Evolutionary conservation across 2,797 vertebrate genomes (phyloP), one percentile per base, ranked within the genome.

Genomic region (Aplochiton taeniatus): DNA sequence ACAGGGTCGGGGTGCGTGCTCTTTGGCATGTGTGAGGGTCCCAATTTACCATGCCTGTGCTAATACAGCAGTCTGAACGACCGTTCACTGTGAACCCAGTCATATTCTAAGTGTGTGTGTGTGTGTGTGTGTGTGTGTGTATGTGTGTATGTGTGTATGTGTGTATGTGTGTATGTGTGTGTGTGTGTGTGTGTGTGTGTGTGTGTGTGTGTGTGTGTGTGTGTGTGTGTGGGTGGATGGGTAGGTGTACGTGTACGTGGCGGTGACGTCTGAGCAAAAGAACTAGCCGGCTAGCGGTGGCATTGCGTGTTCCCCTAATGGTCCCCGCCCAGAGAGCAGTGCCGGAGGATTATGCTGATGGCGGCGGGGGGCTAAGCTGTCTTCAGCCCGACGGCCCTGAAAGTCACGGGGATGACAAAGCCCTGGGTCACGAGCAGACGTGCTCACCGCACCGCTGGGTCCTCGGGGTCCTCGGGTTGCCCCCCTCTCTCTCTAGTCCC

Each of bases 321-420:
- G 53, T 64, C 41, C 49, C 12, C 61, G 59, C 71, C 69, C 66
- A 57, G 77, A 45, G 69, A 68, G 45, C 69, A n/a, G 70, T 63
- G 78, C 68, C 8, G 14, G 47, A 19, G 75, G 70, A 79, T 85
- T 83, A 80, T 58, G 70, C 41, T 69, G 61, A 74, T 66, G 11
- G n/a, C 66, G 72, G 72, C 70, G 56, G 14, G 16, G 46, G 59
- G 17, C 69, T 77, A 77, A 79, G 54, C 58, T 61, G 48, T 61
- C 55, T 81, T 66, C 67, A 45, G 12, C 47, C 65, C 54, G 58
- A 69, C 74, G n/a, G 53, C 50, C 10, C 14, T 58, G 48, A 42
- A 54, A 48, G 67, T 70, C 80, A 70, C 43, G 56, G 61, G 46
- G 49, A 61, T 65, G 58, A 59, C 72, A 58, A 48, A 16, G 58